Evolutionary conservation across 2,113 vertebrate genomes (phyloP).

Genomic region (Sula dactylatra): DNA sequence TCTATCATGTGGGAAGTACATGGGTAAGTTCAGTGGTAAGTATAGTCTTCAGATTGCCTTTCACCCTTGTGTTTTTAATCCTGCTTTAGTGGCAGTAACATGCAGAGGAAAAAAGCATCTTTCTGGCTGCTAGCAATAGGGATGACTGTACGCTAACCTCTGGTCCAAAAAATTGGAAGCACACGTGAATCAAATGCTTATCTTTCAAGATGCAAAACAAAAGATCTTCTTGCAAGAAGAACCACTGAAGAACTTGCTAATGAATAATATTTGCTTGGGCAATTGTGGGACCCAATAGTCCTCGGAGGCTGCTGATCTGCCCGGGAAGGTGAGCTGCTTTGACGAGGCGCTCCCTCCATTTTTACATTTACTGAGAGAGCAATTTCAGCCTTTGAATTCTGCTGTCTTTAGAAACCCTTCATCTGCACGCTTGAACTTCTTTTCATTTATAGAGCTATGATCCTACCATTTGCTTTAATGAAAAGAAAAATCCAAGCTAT

Average conservation of each 20-base stretch:
- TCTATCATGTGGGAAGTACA: not conserved
- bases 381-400: not conserved
- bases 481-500: not conserved
- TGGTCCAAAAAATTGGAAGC: not conserved
- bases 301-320: not conserved
- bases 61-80: not conserved
- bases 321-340: not conserved
- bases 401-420: not conserved
- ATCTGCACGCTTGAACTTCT: not conserved
- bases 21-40: not conserved
- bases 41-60: not conserved
- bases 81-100: not conserved
- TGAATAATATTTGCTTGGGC: not conserved
- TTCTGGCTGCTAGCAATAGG: not conserved
- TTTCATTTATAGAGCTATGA: not conserved
- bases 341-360: not conserved
- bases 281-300: not conserved
- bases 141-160: not conserved
- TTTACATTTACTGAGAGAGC: not conserved
- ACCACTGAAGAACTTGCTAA: not conserved
- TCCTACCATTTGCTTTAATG: not conserved
- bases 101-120: not conserved
- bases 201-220: not conserved
- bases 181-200: fast-evolving
- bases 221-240: not conserved